Percentiles rank a stretch among this genome's conserved stretches.
These are phyloP conservation scores for Athene cunicularia DNA, from an alignment of 2,113 vertebrate genomes.

Conservation along the genomic window DNA sequence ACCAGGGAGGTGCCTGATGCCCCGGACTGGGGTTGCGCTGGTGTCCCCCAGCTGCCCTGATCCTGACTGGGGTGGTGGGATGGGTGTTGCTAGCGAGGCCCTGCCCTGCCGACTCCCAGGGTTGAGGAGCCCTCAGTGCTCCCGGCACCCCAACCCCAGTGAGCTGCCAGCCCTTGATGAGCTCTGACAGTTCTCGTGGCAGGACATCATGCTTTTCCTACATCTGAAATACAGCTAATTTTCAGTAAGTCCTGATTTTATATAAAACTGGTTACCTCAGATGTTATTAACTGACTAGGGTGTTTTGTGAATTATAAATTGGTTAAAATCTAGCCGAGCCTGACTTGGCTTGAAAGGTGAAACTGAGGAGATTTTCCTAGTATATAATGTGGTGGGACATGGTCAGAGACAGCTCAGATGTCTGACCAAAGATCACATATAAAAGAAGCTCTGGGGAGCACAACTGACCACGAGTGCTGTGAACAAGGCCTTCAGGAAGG, in stretches of 20 bases:
- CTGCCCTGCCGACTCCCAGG: neutral
- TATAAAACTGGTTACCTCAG: neutral
- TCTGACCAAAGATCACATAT: neutral
- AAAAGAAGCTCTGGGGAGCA: too few species aligned
- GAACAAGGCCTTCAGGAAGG: too few species aligned
- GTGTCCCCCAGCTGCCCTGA: neutral
- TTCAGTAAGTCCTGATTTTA: neutral
- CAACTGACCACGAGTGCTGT: too few species aligned
- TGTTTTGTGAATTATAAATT: neutral
- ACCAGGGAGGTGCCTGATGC: neutral
- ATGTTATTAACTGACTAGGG: neutral
- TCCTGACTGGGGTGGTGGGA: neutral
- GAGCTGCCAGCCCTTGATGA: neutral
- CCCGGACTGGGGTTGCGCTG: neutral
- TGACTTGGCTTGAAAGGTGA: neutral
- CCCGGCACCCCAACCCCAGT: rapidly evolving
- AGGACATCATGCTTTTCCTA: neutral
- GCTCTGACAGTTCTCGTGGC: neutral
- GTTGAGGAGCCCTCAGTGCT: neutral
- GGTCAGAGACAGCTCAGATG: neutral
- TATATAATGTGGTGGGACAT: neutral
- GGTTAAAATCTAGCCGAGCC: neutral
- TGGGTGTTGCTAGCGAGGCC: too few species aligned
- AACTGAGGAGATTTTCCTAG: neutral
- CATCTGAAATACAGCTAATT: neutral